phyloP scores from a whole-genome alignment of 2,888 invertebrate species.

The Lamellibrachia satsuma region DNA sequence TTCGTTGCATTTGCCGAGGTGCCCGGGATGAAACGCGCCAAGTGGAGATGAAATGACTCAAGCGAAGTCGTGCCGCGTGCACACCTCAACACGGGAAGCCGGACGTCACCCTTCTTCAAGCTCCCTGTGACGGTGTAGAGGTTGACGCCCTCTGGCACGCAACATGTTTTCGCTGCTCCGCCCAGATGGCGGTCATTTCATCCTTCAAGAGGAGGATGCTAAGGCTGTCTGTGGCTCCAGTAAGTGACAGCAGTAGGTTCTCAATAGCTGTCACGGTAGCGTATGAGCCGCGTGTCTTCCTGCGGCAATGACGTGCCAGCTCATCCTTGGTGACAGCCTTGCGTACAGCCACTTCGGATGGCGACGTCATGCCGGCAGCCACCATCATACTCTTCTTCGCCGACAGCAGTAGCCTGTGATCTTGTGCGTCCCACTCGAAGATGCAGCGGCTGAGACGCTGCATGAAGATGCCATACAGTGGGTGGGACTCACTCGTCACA shows the following conservation, averaged over 20 bases:
- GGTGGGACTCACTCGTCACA: constrained; percentile 40
- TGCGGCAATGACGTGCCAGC: too few species aligned
- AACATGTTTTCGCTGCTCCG: constrained; percentile 37
- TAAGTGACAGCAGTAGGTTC: too few species aligned
- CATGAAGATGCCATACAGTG: too few species aligned
- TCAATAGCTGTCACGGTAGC: too few species aligned
- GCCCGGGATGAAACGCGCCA: neutral
- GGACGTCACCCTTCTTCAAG: neutral
- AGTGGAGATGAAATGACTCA: neutral
- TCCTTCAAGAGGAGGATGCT: neutral
- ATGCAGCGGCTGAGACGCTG: neutral
- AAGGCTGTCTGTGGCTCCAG: too few species aligned
- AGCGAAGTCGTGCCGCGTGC: neutral
- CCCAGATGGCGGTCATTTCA: constrained; percentile 34
- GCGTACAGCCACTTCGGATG: too few species aligned
- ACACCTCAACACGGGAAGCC: constrained; percentile 20
- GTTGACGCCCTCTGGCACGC: constrained; percentile 31
- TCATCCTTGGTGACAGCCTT: too few species aligned
- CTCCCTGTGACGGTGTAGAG: constrained; percentile 39
- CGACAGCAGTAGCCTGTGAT: too few species aligned
- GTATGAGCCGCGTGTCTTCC: too few species aligned
- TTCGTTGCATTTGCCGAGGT: constrained; percentile 20
- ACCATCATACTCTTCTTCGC: too few species aligned
- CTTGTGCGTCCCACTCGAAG: too few species aligned
- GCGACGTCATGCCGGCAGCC: too few species aligned